Evolutionary conservation across 2,113 vertebrate species (phyloP).

Genomic region (Micromys minutus): DNA sequence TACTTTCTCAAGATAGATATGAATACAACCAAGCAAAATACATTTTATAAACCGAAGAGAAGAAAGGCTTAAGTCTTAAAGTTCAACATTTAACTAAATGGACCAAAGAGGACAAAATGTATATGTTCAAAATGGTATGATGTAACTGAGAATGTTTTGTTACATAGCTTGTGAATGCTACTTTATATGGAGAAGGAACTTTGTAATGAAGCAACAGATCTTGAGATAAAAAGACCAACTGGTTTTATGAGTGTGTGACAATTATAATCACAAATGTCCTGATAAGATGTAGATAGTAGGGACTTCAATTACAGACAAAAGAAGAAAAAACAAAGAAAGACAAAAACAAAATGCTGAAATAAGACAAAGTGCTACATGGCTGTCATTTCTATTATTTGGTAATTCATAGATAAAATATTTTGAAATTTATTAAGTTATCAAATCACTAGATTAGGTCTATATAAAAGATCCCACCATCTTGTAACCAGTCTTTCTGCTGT

Average conservation of each 20-base stretch:
- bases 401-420: neutral
- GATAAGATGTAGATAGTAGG: neutral
- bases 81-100: neutral
- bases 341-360: neutral
- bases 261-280: neutral
- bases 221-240: neutral
- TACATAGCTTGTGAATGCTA: neutral
- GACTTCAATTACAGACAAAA: neutral
- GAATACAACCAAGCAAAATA: neutral
- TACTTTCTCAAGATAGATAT: constrained; percentile 9
- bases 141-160: neutral
- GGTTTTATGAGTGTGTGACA: neutral
- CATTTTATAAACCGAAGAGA: neutral
- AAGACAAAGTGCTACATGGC: neutral
- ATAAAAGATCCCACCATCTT: neutral
- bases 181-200: neutral
- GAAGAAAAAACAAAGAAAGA: neutral
- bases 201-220: neutral
- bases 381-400: neutral
- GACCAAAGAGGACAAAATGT: neutral
- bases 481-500: neutral
- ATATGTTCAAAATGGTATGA: neutral
- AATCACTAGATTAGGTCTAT: neutral
- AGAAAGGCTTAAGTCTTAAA: neutral
- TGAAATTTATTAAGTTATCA: neutral